phyloP scores from a whole-genome alignment of 2,797 vertebrate genomes.

The Phataginus tetradactyla region DNA sequence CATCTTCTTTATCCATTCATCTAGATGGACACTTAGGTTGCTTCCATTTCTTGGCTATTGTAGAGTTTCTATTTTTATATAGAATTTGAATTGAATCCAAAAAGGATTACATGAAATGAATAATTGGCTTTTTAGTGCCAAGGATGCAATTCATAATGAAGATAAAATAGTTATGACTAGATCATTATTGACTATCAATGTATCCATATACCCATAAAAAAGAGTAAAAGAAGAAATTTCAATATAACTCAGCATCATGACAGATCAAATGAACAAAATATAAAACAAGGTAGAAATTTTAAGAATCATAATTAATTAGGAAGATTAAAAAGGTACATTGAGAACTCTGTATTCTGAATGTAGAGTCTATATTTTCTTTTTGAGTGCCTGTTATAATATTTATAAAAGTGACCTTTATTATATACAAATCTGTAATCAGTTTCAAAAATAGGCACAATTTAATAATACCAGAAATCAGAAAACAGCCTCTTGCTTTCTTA shows the following conservation, averaged over 20 bases:
- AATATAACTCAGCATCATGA: background rate
- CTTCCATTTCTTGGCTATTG: too few species aligned
- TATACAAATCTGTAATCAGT: background rate
- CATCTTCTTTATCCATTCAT: too few species aligned
- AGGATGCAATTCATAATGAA: background rate
- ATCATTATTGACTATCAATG: background rate
- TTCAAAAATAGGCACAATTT: background rate
- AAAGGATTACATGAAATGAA: constrained; percentile 45
- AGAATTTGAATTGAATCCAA: background rate
- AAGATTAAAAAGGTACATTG: background rate
- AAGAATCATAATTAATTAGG: background rate
- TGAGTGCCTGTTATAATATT: background rate
- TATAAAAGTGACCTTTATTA: background rate
- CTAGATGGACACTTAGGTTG: too few species aligned
- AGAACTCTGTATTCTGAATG: background rate
- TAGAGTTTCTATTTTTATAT: background rate
- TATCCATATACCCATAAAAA: constrained; percentile 3
- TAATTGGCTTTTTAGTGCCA: background rate
- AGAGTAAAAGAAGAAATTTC: background rate
- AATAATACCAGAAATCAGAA: background rate
- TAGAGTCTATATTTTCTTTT: background rate
- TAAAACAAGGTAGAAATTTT: constrained; percentile 16
- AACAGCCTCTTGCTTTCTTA: background rate
- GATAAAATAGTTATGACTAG: constrained; percentile 8
- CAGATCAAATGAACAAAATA: constrained; percentile 17